Conservation (phyloP, 2,888 invertebrate species). For the Dyspetes luteomarginatus region DNA sequence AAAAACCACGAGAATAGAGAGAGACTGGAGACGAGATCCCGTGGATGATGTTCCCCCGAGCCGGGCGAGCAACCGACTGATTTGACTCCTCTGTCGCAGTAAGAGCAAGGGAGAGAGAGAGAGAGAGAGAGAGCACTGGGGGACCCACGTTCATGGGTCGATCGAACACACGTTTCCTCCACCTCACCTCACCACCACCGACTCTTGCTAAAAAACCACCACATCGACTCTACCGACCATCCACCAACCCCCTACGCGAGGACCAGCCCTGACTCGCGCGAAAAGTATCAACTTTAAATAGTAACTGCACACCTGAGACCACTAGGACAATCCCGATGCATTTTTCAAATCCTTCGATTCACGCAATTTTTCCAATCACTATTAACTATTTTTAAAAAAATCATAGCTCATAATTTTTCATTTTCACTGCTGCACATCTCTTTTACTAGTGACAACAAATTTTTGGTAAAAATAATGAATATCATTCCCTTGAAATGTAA, state of each 20-base stretch:
- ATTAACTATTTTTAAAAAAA: too few species aligned
- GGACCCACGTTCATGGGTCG: slow-evolving; percentile 75
- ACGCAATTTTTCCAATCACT: too few species aligned
- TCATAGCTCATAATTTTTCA: too few species aligned
- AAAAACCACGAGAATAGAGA: neutral
- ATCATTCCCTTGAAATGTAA: too few species aligned
- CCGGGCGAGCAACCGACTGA: slow-evolving; percentile 75
- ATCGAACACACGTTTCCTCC: slow-evolving; percentile 78
- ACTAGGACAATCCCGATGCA: neutral
- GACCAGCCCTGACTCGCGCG: slow-evolving; percentile 20
- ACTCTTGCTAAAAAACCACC: slow-evolving; percentile 65
- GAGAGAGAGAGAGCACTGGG: too few species aligned
- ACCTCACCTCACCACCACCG: slow-evolving; percentile 61
- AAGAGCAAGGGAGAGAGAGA: slow-evolving; percentile 69
- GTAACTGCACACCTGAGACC: neutral
- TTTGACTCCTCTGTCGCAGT: slow-evolving; percentile 79
- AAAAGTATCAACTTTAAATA: slow-evolving; percentile 52
- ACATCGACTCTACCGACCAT: slow-evolving; percentile 47
- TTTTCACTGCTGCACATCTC: too few species aligned
- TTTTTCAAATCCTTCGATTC: neutral
- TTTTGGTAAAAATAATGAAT: too few species aligned
- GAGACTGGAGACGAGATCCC: slow-evolving; percentile 16
- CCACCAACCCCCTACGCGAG: slow-evolving; percentile 39
- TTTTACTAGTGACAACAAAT: too few species aligned
- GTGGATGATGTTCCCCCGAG: slow-evolving; percentile 60